These are phyloP conservation scores for Megaceryle maxima DNA, from an alignment of 2,113 vertebrate genomes.

Conservation along the genomic window DNA sequence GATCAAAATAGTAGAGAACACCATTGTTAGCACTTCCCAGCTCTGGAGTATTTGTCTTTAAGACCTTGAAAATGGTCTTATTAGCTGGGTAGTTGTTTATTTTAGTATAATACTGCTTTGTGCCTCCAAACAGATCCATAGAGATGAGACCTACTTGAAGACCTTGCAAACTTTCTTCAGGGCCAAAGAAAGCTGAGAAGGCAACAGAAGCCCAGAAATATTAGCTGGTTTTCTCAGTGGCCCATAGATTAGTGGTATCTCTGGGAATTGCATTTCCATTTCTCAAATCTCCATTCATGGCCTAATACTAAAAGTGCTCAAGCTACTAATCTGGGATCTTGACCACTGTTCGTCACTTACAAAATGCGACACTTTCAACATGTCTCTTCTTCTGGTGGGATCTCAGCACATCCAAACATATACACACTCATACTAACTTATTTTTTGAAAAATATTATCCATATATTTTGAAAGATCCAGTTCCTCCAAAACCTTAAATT, in stretches of 20 bases:
- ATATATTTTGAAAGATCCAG: neutral
- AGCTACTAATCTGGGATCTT: neutral
- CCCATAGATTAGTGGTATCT: neutral
- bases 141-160: neutral
- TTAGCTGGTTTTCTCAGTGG: neutral
- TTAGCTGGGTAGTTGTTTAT: neutral
- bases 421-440: neutral
- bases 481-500: neutral
- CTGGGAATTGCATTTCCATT: neutral
- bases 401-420: neutral
- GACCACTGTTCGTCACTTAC: neutral
- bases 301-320: neutral
- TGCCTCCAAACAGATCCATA: rapidly evolving
- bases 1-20: neutral
- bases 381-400: neutral
- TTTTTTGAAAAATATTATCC: neutral
- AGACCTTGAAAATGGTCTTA: neutral
- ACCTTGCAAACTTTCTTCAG: neutral
- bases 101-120: neutral
- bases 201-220: neutral
- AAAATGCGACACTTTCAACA: neutral
- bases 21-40: neutral
- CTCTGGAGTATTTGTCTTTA: neutral
- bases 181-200: neutral
- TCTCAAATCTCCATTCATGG: neutral